Percentiles rank a stretch among this genome's conserved stretches.
phyloP scores from a whole-genome alignment of 1,140 invertebrate species.

The Neodiprion pinetum region DNA sequence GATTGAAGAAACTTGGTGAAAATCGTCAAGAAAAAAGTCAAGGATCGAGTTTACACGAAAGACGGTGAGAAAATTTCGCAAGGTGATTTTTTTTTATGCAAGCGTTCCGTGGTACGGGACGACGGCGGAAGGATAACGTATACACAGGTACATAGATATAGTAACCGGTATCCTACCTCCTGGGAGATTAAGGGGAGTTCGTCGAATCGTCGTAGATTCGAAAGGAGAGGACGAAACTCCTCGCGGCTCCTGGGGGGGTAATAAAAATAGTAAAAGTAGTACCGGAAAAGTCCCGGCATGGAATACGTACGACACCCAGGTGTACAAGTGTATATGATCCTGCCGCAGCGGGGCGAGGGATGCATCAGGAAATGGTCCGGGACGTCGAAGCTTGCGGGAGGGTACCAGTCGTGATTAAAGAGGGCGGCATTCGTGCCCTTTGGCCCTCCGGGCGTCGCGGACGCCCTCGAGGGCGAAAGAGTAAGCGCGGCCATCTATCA shows the following conservation, averaged over 20 bases:
- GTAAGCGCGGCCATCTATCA: conserved; percentile 38
- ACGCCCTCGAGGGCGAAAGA: conserved; percentile 18
- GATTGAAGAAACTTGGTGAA: too few relatives aligned
- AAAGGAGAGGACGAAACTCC: neutral
- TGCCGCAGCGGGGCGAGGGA: neutral
- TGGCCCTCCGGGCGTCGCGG: neutral
- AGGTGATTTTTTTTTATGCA: too few relatives aligned
- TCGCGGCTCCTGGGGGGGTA: neutral
- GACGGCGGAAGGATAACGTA: too few relatives aligned
- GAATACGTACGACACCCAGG: neutral
- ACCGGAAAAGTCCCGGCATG: neutral
- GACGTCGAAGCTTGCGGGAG: neutral
- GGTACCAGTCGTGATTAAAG: too few relatives aligned
- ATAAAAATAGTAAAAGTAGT: neutral
- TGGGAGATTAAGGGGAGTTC: neutral
- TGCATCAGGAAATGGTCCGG: neutral
- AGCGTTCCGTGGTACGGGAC: too few relatives aligned
- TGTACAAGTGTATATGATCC: neutral
- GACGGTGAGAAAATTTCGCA: too few relatives aligned
- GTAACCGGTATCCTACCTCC: neutral
- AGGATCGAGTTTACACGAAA: too few relatives aligned
- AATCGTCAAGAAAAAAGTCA: too few relatives aligned
- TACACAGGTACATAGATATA: too few relatives aligned
- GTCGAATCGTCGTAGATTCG: neutral
- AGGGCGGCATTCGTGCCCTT: neutral